Conservation (phyloP, 1,140 invertebrate genomes). For the Ceratoteleas bidentatus region DNA sequence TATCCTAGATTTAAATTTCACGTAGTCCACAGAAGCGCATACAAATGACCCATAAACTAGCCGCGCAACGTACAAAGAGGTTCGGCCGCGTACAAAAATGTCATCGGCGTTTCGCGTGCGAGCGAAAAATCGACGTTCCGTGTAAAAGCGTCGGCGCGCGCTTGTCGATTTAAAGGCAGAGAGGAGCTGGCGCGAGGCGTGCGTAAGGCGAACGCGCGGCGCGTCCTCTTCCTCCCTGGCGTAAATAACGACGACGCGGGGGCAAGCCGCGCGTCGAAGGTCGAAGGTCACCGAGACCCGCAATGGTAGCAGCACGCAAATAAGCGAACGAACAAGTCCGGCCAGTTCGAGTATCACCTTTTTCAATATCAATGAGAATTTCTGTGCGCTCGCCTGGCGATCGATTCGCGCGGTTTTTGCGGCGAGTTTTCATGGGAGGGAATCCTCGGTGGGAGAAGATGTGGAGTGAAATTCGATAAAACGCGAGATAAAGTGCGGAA, state of each 20-base stretch:
- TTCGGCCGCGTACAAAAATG: slow-evolving; percentile 23
- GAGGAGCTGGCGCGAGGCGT: not conserved
- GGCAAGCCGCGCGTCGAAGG: slow-evolving; percentile 46
- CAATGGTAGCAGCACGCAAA: slow-evolving; percentile 42
- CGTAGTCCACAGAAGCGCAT: slow-evolving; percentile 36
- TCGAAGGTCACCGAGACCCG: slow-evolving; percentile 51
- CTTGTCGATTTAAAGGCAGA: slow-evolving; percentile 21
- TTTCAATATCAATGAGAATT: slow-evolving; percentile 28
- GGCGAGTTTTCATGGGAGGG: no score
- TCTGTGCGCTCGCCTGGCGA: not conserved
- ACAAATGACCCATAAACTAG: slow-evolving; percentile 51
- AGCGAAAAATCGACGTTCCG: slow-evolving; percentile 50
- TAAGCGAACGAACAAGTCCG: slow-evolving; percentile 28
- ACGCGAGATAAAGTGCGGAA: no score
- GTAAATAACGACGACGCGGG: slow-evolving; percentile 46
- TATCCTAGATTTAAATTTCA: slow-evolving; percentile 55
- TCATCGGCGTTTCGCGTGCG: slow-evolving; percentile 30
- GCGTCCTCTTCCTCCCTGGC: not conserved
- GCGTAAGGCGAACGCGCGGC: slow-evolving; percentile 42
- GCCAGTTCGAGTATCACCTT: slow-evolving; percentile 31
- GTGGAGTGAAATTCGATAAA: no score
- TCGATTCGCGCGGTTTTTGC: no score
- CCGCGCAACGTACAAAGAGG: slow-evolving; percentile 40
- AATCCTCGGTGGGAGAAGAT: no score
- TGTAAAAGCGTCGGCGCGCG: slow-evolving; percentile 29